phyloP scores from a whole-genome alignment of 2,113 vertebrate species.

The Pholis gunnellus region DNA sequence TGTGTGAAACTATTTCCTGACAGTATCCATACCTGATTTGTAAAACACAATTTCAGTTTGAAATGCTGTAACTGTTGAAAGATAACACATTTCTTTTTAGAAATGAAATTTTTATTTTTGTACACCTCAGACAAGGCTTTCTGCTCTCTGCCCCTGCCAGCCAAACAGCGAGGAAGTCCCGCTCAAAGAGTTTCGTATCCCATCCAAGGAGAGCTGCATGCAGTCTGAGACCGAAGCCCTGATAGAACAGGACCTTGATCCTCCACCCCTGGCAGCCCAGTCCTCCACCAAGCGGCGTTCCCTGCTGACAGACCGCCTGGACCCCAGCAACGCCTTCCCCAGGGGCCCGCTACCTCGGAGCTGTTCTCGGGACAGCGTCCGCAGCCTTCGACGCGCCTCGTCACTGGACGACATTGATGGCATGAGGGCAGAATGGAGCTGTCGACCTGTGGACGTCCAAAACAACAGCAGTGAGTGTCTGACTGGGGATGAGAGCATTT shows the following conservation, averaged over 20 bases:
- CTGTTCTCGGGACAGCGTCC: slow-evolving; percentile 80
- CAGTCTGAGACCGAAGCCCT: slow-evolving; percentile 89
- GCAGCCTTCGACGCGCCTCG: slow-evolving; percentile 89
- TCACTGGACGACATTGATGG: slow-evolving; percentile 90
- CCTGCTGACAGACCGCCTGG: slow-evolving; percentile 75
- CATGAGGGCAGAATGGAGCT: slow-evolving; percentile 86
- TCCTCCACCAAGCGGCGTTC: slow-evolving; percentile 69
- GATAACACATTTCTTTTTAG: neutral
- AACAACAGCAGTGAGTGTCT: slow-evolving; percentile 82
- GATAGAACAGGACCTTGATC: slow-evolving; percentile 86
- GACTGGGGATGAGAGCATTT: neutral
- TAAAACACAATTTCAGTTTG: neutral
- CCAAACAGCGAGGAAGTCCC: slow-evolving; percentile 87
- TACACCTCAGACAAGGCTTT: neutral
- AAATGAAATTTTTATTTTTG: neutral
- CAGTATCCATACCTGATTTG: slow-evolving; percentile 18
- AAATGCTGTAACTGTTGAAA: neutral
- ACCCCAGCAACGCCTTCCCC: slow-evolving; percentile 76
- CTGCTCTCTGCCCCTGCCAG: slow-evolving; percentile 64
- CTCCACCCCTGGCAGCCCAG: slow-evolving; percentile 72
- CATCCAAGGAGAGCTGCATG: slow-evolving; percentile 85
- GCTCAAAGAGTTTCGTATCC: slow-evolving; percentile 87
- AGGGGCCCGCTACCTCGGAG: slow-evolving; percentile 78
- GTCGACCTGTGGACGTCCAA: slow-evolving; percentile 81
- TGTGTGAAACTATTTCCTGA: slow-evolving; percentile 41